phyloP scores from a whole-genome alignment of 1,140 invertebrate species.

The Eumaeus atala region DNA sequence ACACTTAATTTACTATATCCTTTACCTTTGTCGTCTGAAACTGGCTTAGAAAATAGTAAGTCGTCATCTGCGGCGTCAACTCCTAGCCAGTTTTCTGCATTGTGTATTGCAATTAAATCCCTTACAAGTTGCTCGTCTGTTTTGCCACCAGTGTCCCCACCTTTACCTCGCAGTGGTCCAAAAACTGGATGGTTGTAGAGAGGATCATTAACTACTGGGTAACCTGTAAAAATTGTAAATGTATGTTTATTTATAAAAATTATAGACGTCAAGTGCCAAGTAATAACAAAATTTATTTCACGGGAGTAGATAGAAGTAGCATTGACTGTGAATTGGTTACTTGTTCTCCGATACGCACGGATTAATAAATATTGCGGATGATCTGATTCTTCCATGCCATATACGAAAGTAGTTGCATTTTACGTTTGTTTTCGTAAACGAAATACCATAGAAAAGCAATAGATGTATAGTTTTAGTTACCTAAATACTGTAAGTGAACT shows the following conservation, averaged over 20 bases:
- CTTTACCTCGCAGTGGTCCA: constrained; percentile 93
- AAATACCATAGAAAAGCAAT: no score
- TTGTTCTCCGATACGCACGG: no score
- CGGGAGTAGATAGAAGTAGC: no score
- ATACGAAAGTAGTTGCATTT: no score
- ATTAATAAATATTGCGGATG: no score
- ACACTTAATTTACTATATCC: neutral
- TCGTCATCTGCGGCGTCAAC: constrained; percentile 90
- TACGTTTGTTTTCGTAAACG: no score
- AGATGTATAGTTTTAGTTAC: constrained; percentile 76
- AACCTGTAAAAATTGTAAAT: constrained; percentile 75
- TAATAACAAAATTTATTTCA: no score
- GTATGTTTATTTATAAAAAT: no score
- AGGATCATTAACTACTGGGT: constrained; percentile 97
- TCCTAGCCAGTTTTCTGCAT: constrained; percentile 94
- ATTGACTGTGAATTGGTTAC: no score
- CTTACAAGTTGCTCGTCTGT: constrained; percentile 91
- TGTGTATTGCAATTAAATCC: constrained; percentile 93
- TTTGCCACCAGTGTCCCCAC: constrained; percentile 92
- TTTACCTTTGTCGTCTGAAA: constrained; percentile 76
- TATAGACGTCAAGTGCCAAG: no score
- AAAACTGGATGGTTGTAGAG: constrained; percentile 95
- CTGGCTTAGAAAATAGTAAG: constrained; percentile 83
- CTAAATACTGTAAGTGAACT: constrained; percentile 98
- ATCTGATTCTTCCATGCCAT: no score